Evolutionary conservation across 2,113 vertebrate species (phyloP).

Genomic region (Leucopsar rothschildi): DNA sequence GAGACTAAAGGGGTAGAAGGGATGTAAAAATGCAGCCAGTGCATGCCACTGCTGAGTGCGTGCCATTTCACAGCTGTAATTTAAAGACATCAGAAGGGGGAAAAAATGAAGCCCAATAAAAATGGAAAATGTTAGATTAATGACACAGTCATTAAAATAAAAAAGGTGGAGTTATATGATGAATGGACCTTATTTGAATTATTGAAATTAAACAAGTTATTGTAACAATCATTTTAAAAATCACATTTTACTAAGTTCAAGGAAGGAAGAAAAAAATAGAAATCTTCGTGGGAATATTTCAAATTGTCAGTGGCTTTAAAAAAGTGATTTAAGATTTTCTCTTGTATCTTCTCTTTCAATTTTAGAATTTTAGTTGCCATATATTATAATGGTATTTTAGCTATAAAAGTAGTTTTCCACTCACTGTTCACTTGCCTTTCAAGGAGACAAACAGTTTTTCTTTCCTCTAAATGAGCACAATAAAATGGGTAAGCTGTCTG

Average conservation of each 20-base stretch:
- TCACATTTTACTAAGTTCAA: slow-evolving; percentile 39
- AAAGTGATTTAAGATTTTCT: slow-evolving; percentile 53
- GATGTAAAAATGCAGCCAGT: slow-evolving; percentile 6
- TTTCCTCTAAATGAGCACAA: slow-evolving; percentile 65
- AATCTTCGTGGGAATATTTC: slow-evolving; percentile 53
- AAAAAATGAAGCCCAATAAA: slow-evolving; percentile 63
- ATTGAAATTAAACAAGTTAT: slow-evolving; percentile 59
- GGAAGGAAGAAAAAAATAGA: slow-evolving; percentile 2
- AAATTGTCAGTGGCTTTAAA: slow-evolving; percentile 49
- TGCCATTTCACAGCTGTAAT: slow-evolving; percentile 12
- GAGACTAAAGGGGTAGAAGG: background rate
- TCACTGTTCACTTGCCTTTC: slow-evolving; percentile 49
- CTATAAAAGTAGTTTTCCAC: slow-evolving; percentile 62
- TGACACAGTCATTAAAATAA: slow-evolving; percentile 54
- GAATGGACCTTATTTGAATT: slow-evolving; percentile 47
- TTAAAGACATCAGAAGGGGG: slow-evolving; percentile 48
- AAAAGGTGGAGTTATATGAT: slow-evolving; percentile 50
- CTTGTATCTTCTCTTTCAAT: slow-evolving; percentile 40
- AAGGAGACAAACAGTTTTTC: slow-evolving; percentile 66
- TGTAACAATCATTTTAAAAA: slow-evolving; percentile 56
- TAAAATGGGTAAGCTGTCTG: slow-evolving; percentile 56
- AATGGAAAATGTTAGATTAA: slow-evolving; percentile 59
- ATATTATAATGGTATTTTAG: slow-evolving; percentile 61
- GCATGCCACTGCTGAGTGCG: background rate
- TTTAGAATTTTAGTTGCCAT: slow-evolving; percentile 62